A percentile compares a stretch with the other conserved stretches of the same genome.
Evolutionary conservation across 2,797 vertebrate species (phyloP).

Genomic region (Eulemur rubriventer): DNA sequence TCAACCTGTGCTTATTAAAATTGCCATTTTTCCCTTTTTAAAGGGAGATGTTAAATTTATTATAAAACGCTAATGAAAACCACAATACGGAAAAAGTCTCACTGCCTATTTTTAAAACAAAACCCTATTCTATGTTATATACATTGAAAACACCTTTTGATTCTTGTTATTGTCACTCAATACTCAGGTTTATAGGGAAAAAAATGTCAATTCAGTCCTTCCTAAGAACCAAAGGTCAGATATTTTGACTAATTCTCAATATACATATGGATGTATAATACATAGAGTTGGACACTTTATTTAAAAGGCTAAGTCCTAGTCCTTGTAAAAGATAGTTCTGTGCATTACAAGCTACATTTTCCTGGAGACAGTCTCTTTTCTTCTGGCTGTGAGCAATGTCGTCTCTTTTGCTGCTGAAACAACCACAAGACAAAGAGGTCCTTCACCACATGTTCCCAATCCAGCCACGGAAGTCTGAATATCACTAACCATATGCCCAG

Average conservation of each 20-base stretch:
- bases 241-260: background rate
- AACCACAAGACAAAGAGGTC: background rate
- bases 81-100: background rate
- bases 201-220: background rate
- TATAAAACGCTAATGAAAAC: slow-evolving; percentile 18
- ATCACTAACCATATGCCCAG: background rate
- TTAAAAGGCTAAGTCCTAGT: background rate
- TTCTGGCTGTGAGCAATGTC: background rate
- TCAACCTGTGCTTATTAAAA: slow-evolving; percentile 58
- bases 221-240: background rate
- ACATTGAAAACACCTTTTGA: slow-evolving; percentile 7
- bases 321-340: background rate
- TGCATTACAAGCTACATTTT: background rate
- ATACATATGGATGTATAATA: background rate
- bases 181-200: background rate
- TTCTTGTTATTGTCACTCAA: background rate
- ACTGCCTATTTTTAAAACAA: slow-evolving; percentile 20
- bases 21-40: slow-evolving; percentile 55
- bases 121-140: background rate
- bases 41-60: slow-evolving; percentile 58
- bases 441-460: background rate
- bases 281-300: background rate
- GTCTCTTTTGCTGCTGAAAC: background rate
- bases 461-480: background rate
- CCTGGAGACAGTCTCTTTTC: background rate